Conservation (phyloP, 2,113 vertebrate species). For the Charina bottae region DNA sequence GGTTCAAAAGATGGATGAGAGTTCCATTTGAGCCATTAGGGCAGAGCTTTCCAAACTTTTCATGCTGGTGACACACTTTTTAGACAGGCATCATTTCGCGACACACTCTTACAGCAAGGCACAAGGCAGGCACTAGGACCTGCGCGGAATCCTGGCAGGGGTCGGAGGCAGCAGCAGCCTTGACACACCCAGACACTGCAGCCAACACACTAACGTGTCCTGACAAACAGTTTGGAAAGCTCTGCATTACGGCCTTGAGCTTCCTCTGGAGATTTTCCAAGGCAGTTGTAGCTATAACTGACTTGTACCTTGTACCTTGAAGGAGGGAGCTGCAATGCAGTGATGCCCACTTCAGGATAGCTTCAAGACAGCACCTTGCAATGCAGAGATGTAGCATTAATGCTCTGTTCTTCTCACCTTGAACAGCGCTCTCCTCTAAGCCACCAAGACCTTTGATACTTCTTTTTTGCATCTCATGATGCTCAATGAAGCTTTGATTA, state of each 20-base stretch:
- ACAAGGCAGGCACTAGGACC: too few relatives aligned
- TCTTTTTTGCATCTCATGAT: not conserved
- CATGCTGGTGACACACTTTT: too few relatives aligned
- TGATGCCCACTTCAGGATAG: not conserved
- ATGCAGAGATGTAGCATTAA: not conserved
- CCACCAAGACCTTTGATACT: not conserved
- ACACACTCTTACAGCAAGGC: too few relatives aligned
- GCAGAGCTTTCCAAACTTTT: too few relatives aligned
- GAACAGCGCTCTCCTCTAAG: not conserved
- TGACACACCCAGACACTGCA: too few relatives aligned
- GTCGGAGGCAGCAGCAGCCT: too few relatives aligned
- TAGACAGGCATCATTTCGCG: too few relatives aligned
- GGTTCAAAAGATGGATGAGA: not conserved
- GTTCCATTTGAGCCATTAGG: not conserved
- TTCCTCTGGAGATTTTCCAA: not conserved
- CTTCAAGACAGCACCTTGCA: not conserved
- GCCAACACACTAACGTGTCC: too few relatives aligned
- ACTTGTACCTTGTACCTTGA: not conserved
- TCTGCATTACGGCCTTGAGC: too few relatives aligned
- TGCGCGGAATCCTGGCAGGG: too few relatives aligned
- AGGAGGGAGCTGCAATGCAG: not conserved
- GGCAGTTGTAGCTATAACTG: not conserved
- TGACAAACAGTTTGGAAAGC: too few relatives aligned
- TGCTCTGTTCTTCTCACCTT: not conserved
- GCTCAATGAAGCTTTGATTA: not conserved